Percentiles rank a stretch among this genome's conserved stretches.
Conservation (phyloP, 2,888 invertebrate genomes). For the Tiphia femorata region DNA sequence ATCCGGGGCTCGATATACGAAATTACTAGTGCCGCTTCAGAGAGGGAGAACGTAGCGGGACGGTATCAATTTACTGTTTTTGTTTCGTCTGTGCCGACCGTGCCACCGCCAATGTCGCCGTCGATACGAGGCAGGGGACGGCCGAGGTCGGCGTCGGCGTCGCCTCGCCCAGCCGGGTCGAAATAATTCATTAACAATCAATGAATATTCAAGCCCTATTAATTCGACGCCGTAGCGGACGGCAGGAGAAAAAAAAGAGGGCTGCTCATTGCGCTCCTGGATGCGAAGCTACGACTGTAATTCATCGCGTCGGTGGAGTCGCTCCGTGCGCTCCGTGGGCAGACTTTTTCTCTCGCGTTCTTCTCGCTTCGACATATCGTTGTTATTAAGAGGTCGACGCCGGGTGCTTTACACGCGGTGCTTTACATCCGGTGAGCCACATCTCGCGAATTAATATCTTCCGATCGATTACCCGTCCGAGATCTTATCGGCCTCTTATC, state of each 20-base stretch:
- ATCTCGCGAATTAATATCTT: too few relatives aligned
- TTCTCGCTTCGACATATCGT: too few relatives aligned
- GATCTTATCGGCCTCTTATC: too few relatives aligned
- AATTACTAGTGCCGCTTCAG: constrained; percentile 9
- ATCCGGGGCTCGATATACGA: constrained; percentile 17
- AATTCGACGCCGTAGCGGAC: constrained; percentile 18
- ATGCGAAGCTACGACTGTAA: neutral
- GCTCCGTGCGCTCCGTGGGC: too few relatives aligned
- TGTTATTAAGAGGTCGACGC: too few relatives aligned
- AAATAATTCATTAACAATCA: constrained; percentile 49
- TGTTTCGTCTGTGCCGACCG: constrained; percentile 8
- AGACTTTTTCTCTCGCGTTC: constrained; percentile 4
- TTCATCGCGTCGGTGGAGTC: too few relatives aligned
- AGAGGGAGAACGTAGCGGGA: constrained; percentile 1
- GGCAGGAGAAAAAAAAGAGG: constrained; percentile 5
- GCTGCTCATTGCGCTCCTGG: neutral
- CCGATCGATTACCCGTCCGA: too few relatives aligned
- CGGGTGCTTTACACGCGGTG: too few relatives aligned
- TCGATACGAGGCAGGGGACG: constrained; percentile 1
- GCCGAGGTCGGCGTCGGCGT: neutral
- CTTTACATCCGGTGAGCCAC: too few relatives aligned
- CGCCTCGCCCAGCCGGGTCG: constrained; percentile 3
- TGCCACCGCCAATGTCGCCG: neutral
- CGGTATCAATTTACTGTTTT: constrained; percentile 24
- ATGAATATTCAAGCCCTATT: constrained; percentile 47